Conservation (phyloP, 2,797 vertebrate species). For the Anas capensis region DNA sequence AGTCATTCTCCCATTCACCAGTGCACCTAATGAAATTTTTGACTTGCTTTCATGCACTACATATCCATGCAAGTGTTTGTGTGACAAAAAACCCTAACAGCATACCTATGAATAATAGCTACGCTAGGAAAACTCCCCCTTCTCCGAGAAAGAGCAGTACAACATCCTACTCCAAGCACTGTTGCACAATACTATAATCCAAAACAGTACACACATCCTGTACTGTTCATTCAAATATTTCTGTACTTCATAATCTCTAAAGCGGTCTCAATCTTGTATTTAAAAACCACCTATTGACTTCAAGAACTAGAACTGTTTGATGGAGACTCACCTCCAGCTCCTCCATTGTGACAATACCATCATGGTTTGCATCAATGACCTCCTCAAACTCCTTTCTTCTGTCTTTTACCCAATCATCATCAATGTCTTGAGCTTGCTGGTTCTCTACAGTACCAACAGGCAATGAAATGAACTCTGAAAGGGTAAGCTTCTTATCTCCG, state of each 20-base stretch:
- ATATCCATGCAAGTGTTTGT: background rate
- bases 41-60: background rate
- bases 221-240: background rate
- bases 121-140: background rate
- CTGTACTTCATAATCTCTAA: background rate
- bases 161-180: background rate
- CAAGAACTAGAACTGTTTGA: background rate
- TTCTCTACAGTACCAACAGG: conserved; percentile 96
- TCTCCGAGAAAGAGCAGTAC: background rate
- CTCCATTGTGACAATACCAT: conserved; percentile 92
- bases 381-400: conserved; percentile 94
- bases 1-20: background rate
- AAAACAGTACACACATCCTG: accelerated
- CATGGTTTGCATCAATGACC: conserved; percentile 88
- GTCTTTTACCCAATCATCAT: conserved; percentile 95
- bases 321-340: conserved; percentile 89
- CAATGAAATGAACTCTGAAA: conserved; percentile 94
- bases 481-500: conserved; percentile 89
- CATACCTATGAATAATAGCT: background rate
- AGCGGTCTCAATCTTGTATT: background rate
- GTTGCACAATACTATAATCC: background rate
- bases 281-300: accelerated
- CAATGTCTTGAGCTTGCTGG: conserved; percentile 93
- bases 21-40: background rate
- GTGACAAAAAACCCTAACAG: background rate